Conservation (phyloP, 2,797 vertebrate genomes). For the Momotus momota region DNA sequence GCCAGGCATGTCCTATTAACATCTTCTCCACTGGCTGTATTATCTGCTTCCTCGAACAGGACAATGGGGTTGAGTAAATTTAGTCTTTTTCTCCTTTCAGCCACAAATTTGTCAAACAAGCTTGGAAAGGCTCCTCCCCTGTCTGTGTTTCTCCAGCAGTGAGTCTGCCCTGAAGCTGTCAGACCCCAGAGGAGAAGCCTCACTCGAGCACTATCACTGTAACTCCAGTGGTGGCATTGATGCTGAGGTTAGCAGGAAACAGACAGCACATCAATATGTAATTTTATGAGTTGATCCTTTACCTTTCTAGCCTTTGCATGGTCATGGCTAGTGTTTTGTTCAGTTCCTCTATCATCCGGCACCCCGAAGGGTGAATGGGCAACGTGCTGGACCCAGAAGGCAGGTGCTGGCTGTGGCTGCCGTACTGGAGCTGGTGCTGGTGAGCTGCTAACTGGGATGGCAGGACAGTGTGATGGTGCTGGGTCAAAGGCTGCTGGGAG, state of each 20-base stretch:
- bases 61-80: neutral
- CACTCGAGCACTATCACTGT: neutral
- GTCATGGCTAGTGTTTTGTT: slow-evolving; percentile 98
- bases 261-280: neutral
- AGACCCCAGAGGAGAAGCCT: neutral
- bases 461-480: slow-evolving; percentile 88
- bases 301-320: slow-evolving; percentile 99
- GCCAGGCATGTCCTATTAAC: neutral
- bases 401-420: slow-evolving; percentile 86
- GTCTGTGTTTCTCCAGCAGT: neutral
- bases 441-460: slow-evolving; percentile 88
- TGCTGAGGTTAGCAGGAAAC: neutral
- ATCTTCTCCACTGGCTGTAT: neutral
- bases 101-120: neutral
- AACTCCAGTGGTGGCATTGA: accelerated
- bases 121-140: neutral
- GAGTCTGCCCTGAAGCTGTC: neutral
- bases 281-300: neutral
- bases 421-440: slow-evolving; percentile 93
- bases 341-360: slow-evolving; percentile 97
- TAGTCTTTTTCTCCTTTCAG: neutral
- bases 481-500: slow-evolving; percentile 81
- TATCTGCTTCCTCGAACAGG: neutral
- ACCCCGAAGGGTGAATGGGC: slow-evolving; percentile 86
- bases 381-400: slow-evolving; percentile 82